Base-by-base conservation (phyloP, 2,888 invertebrate genomes). In the Drosophila peninsularis region DNA sequence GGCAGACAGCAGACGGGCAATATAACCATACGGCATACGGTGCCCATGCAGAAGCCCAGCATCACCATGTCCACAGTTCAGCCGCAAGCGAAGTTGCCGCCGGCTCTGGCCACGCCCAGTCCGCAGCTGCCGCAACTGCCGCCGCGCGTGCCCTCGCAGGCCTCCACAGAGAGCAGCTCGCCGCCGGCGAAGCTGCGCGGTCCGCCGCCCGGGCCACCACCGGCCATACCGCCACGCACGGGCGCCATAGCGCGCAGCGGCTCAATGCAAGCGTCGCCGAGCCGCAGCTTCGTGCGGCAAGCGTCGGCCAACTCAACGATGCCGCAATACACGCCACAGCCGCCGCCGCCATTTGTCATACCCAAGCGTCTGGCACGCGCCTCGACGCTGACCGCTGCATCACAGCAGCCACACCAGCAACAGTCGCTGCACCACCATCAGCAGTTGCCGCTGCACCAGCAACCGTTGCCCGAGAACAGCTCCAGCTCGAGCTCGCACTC, bases 301-400 rank as follows among this genome's bases (percentile, higher is more conserved):
- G 89, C 91, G 7, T 92, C 92, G 27, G 90, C 92, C 14, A 92
- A 90, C 50, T 92, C 92, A 11, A 92, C 92, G 70, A 91, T 91
- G 64, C 92, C 92, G 39, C 92, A 92, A 56, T 92, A 88, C 56
- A 92, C 90, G 44, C 91, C 92, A 5, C 92, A 93, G 65, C 87
- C 92, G 62, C 91, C 92, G 56, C 92, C 92, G 45, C 89, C 90
- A 3, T 92, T 92, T 74, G 92, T 92, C 10, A 92, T 92, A 64
- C 92, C 92, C 17, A 92, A 92, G 57, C 86, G 92, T 5, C 67
- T 91, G 64, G 86, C 91, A n/a, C 87, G 91, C 32, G 90, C 91
- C 45, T 88, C 91, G 1, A 90, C 91, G 6, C 66, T 91, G 27
- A 71, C 73, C 67, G 69, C 69, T 70, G 77, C 62, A 44, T 30